Evolutionary conservation across 2,797 vertebrate genomes (phyloP).

Genomic region (Nannoperca obscura): DNA sequence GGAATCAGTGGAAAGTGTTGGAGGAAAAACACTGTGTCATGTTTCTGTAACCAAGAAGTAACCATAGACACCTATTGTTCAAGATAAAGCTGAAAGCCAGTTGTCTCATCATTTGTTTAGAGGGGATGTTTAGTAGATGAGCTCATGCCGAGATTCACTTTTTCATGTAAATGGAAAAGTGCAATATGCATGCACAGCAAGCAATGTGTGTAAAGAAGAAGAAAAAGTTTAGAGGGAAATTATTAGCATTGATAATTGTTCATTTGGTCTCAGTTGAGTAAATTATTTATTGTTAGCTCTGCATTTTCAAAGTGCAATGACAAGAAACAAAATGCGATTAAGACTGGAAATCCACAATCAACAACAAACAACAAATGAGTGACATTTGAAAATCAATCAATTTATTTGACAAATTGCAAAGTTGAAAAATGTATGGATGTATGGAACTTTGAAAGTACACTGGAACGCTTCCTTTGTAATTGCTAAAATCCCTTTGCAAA

Average conservation of each 20-base stretch:
- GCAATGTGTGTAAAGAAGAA: constrained; percentile 1
- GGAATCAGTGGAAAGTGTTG: constrained; percentile 76
- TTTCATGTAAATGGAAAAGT: constrained; percentile 55
- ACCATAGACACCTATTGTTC: constrained; percentile 78
- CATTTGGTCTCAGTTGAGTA: constrained; percentile 34
- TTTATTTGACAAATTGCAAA: constrained; percentile 8
- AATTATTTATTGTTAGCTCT: constrained; percentile 51
- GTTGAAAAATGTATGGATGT: constrained; percentile 24
- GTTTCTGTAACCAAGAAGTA: constrained; percentile 84
- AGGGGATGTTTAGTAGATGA: constrained; percentile 75
- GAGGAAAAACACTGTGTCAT: constrained; percentile 82
- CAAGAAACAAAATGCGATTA: constrained; percentile 24
- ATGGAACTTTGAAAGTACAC: constrained; percentile 24
- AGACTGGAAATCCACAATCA: constrained; percentile 7
- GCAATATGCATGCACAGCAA: constrained; percentile 41
- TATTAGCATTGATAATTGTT: constrained; percentile 58
- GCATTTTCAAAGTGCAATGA: constrained; percentile 48
- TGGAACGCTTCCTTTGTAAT: constrained; percentile 18
- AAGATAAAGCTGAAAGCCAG: constrained; percentile 64
- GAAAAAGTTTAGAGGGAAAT: constrained; percentile 44
- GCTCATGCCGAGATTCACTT: constrained; percentile 69
- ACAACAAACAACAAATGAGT: constrained; percentile 27
- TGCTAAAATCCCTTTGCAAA: constrained; percentile 32
- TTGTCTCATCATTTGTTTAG: constrained; percentile 72
- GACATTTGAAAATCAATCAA: constrained; percentile 54